phyloP scores from a whole-genome alignment of 2,888 invertebrate species.

The Hymenopus coronatus region DNA sequence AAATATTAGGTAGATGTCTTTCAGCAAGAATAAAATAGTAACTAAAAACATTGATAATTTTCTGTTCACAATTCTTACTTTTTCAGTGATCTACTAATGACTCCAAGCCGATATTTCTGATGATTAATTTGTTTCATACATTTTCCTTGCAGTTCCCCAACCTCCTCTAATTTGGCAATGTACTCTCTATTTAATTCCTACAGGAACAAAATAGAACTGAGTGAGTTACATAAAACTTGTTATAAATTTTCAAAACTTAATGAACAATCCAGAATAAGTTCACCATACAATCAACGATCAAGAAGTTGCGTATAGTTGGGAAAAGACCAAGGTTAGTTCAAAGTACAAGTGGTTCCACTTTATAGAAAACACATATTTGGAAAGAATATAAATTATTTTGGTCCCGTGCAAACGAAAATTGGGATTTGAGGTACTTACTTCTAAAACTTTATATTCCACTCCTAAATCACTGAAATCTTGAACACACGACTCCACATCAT shows the following conservation, averaged over 20 bases:
- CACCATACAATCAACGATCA: background rate
- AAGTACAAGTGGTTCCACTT: too few relatives aligned
- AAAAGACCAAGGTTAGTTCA: background rate
- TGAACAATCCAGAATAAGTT: background rate
- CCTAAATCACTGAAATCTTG: constrained; percentile 79
- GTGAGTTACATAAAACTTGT: background rate
- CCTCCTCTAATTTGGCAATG: constrained; percentile 78
- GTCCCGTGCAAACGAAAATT: background rate
- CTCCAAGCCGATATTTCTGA: constrained; percentile 84
- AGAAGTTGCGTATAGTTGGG: background rate
- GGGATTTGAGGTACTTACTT: constrained; percentile 56
- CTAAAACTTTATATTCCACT: constrained; percentile 74
- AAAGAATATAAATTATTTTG: too few relatives aligned
- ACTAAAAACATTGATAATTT: background rate
- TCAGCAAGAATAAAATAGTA: background rate
- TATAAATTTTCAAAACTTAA: too few relatives aligned
- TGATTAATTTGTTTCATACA: constrained; percentile 87
- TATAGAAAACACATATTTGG: too few relatives aligned
- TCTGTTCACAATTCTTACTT: constrained; percentile 61
- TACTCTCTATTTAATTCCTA: constrained; percentile 80
- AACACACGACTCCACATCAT: constrained; percentile 55
- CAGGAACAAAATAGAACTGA: constrained; percentile 35
- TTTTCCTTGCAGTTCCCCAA: constrained; percentile 78
- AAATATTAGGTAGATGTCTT: background rate
- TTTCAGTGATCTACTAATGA: constrained; percentile 74